Percentiles rank a stretch among this genome's conserved stretches.
These are phyloP conservation scores for Acipenser ruthenus DNA, from an alignment of 2,797 vertebrate species.

Conservation along the genomic window DNA sequence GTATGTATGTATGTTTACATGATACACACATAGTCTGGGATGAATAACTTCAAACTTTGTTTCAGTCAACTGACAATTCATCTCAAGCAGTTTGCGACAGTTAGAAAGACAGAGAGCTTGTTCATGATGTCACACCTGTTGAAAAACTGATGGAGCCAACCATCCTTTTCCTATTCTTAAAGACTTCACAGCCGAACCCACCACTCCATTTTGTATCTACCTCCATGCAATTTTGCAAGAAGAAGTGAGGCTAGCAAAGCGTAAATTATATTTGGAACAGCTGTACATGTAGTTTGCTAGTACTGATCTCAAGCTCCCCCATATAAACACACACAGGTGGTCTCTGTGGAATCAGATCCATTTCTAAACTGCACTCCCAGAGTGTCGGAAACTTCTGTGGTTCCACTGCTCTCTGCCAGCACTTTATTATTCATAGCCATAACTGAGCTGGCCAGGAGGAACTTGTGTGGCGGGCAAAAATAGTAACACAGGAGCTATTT, in stretches of 20 bases:
- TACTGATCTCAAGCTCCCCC: background rate
- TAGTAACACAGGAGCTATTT: conserved; percentile 34
- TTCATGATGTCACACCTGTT: too few relatives aligned
- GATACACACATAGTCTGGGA: background rate
- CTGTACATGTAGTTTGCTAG: background rate
- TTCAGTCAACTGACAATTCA: too few relatives aligned
- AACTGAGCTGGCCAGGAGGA: background rate
- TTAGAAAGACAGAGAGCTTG: too few relatives aligned
- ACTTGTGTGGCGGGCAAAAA: conserved; percentile 22
- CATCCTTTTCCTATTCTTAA: too few relatives aligned
- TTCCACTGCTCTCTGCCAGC: conserved; percentile 33
- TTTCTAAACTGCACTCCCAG: background rate
- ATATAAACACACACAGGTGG: conserved; percentile 19
- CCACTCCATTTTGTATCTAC: too few relatives aligned
- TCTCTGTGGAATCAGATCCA: conserved; percentile 14
- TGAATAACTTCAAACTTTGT: too few relatives aligned
- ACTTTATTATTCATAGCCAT: background rate
- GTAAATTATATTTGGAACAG: background rate
- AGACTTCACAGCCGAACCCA: too few relatives aligned
- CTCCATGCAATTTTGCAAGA: too few relatives aligned
- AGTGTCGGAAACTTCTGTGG: conserved; percentile 28
- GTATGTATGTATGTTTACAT: too few relatives aligned
- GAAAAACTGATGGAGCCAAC: too few relatives aligned
- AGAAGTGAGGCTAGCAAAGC: too few relatives aligned
- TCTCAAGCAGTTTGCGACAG: too few relatives aligned